Evolutionary conservation across 2,888 invertebrate species (phyloP).

Genomic region (Erpobdella octoculata): DNA sequence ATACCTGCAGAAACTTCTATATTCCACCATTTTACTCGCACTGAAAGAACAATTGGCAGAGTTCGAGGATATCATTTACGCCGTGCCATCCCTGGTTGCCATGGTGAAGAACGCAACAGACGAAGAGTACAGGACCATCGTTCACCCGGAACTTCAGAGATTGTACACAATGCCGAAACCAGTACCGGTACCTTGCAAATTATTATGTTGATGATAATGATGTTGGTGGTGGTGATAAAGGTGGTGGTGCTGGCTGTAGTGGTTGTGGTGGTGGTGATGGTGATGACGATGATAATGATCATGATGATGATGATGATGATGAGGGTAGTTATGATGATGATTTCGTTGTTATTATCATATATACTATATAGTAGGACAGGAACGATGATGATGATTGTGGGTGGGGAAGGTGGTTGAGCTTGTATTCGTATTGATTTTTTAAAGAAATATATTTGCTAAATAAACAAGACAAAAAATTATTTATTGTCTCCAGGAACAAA

Average conservation of each 20-base stretch:
- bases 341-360: neutral
- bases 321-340: neutral
- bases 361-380: neutral
- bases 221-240: constrained; percentile 25
- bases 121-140: constrained; percentile 55
- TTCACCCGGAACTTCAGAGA: constrained; percentile 64
- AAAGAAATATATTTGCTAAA: no score
- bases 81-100: constrained; percentile 37
- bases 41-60: constrained; percentile 75
- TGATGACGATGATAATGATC: constrained; percentile 5
- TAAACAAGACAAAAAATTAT: no score
- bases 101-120: constrained; percentile 35
- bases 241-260: neutral
- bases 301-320: constrained; percentile 10
- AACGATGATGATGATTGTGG: neutral
- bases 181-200: constrained; percentile 60
- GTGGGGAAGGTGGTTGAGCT: no score
- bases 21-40: constrained; percentile 85
- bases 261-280: constrained; percentile 21
- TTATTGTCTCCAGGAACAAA: no score
- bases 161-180: constrained; percentile 52
- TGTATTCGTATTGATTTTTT: no score
- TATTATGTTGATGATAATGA: constrained; percentile 14
- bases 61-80: constrained; percentile 73
- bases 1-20: constrained; percentile 93